Conservation (phyloP, 23 tunicate genomes). For the Halocynthia roretzi region DNA sequence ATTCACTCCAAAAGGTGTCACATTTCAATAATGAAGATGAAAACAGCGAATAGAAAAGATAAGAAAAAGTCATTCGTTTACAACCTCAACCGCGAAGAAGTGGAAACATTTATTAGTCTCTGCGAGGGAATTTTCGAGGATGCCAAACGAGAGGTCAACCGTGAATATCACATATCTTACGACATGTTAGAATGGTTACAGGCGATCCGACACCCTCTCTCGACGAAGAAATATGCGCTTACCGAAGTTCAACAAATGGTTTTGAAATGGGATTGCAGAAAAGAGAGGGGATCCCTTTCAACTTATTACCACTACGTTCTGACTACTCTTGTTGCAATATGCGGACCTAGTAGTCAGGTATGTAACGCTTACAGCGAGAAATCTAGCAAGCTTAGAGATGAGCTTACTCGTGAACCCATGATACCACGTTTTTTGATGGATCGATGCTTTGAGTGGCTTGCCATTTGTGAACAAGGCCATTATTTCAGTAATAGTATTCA, state of each 20-base stretch:
- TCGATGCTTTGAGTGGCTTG: slow-evolving; percentile 18
- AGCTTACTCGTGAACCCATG: neutral
- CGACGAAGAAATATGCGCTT: slow-evolving; percentile 7
- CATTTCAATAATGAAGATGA: slow-evolving; percentile 6
- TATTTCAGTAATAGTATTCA: slow-evolving; percentile 25
- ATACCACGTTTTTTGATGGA: slow-evolving; percentile 4
- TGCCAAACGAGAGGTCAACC: neutral
- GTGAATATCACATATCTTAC: neutral
- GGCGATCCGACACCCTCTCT: slow-evolving; percentile 38
- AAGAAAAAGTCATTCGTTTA: neutral
- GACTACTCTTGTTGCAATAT: slow-evolving; percentile 25
- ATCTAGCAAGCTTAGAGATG: neutral
- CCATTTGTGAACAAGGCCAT: slow-evolving; percentile 5
- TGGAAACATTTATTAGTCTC: neutral
- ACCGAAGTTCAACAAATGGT: slow-evolving; percentile 23
- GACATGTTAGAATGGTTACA: slow-evolving; percentile 61
- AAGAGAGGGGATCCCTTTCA: slow-evolving; percentile 42
- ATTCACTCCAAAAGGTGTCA: slow-evolving; percentile 14
- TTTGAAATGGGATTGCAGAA: slow-evolving; percentile 28
- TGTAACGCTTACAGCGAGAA: slow-evolving; percentile 3
- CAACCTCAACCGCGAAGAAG: slow-evolving; percentile 10
- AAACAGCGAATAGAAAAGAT: neutral
- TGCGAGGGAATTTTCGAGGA: slow-evolving; percentile 6
- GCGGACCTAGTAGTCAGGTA: slow-evolving; percentile 21
- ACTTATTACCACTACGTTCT: slow-evolving; percentile 50